Evolutionary conservation across 2,113 vertebrate genomes (phyloP), one percentile per base, ranked within the genome.

Genomic region (Pogona vitticeps): DNA sequence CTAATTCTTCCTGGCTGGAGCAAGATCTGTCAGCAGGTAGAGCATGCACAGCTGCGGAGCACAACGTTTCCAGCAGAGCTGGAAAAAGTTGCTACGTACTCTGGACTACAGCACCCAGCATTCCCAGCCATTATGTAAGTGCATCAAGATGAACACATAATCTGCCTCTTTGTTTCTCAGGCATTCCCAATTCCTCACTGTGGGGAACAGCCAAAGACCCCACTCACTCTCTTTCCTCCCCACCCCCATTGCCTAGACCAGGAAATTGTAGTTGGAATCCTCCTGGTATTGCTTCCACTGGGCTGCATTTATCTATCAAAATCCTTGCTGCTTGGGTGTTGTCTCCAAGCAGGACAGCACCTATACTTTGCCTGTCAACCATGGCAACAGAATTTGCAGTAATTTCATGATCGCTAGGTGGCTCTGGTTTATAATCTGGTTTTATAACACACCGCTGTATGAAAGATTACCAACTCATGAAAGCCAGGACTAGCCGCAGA

Each of bases 1-100:
- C 23, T 2, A 21, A 26, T 42, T 81, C n/a, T 0, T n/a, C 1
- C 5, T 36, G 4, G 5, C 14, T 3, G 0, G 4, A n/a, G 26
- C 4, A 6, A 28, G 61, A 15, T 59, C 18, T 0, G 1, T 1
- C 8, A 83, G 2, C 1, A 56, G 40, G 28, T 12, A 17, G 56
- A 67, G 42, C 0, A 0, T 15, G 71, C n/a, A 33, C 88, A 80
- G 82, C 75, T 71, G 14, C 7, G 9, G 87, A 14, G 33, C n/a
- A 15, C 9, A 2, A 5, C n/a, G 72, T 38, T n/a, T 1, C 18
- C 12, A 77, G 85, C 58, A 21, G 38, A 67, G 76, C 46, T 52
- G 46, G 46, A 52, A 10, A 52, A 52, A 52, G 46, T 52, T 52
- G 10, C 46, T 52, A 5, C n/a, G n/a, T n/a, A n/a, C 10, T 52